Percentiles rank a stretch among this genome's conserved stretches.
Conservation (phyloP, 2,113 vertebrate genomes). For the Melanostigma gelatinosum region DNA sequence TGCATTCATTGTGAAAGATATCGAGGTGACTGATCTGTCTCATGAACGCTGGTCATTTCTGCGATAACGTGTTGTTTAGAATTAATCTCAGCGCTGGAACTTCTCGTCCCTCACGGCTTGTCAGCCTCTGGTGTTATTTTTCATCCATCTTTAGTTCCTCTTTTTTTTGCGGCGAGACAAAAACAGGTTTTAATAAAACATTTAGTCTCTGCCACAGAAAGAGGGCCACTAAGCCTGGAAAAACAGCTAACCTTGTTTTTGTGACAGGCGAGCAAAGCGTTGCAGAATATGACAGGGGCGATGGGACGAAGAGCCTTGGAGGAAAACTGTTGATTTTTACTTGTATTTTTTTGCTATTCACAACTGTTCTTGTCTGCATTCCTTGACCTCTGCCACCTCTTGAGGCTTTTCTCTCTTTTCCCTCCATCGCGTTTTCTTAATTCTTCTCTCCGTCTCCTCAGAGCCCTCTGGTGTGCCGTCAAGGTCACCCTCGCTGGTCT, state of each 20-base stretch:
- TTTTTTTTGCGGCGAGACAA: slow-evolving; percentile 39
- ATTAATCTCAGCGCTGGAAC: slow-evolving; percentile 18
- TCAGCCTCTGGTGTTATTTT: slow-evolving; percentile 43
- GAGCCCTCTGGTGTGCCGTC: slow-evolving; percentile 28
- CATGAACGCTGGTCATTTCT: slow-evolving; percentile 43
- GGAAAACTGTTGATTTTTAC: slow-evolving; percentile 51
- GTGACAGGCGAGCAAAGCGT: slow-evolving; percentile 63
- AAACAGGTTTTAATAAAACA: slow-evolving; percentile 70
- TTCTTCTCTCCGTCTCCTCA: slow-evolving; percentile 26
- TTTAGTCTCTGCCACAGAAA: slow-evolving; percentile 54
- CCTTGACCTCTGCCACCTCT: slow-evolving; percentile 40
- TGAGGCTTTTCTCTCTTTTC: slow-evolving; percentile 26
- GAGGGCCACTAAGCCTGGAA: slow-evolving; percentile 30
- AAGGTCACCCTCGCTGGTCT: slow-evolving; percentile 39
- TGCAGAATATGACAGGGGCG: slow-evolving; percentile 55
- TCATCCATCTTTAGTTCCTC: slow-evolving; percentile 42
- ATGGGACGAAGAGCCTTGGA: slow-evolving; percentile 44
- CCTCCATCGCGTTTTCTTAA: slow-evolving; percentile 44
- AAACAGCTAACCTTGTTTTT: slow-evolving; percentile 69
- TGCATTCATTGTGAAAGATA: slow-evolving; percentile 39
- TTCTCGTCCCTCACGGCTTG: slow-evolving; percentile 33
- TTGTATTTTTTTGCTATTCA: slow-evolving; percentile 28
- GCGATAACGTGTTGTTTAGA: slow-evolving; percentile 36
- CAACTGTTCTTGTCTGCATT: slow-evolving; percentile 31
- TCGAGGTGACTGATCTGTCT: slow-evolving; percentile 42